These are phyloP conservation scores for Neuroterus valhalla DNA, from an alignment of 1,140 invertebrate species.

Conservation along the genomic window DNA sequence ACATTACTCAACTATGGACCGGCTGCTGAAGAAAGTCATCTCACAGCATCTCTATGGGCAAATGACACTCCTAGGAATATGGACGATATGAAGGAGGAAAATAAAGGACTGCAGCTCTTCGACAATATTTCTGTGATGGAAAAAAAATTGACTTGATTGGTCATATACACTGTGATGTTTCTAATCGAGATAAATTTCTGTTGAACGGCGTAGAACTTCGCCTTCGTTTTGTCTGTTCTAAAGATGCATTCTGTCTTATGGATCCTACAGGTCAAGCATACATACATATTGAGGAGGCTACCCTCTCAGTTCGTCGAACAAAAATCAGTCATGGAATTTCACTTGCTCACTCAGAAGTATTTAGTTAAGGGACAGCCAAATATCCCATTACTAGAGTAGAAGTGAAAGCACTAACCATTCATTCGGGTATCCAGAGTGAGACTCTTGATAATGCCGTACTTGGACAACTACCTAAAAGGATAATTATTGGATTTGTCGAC, in stretches of 20 bases:
- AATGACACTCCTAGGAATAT: too few species aligned
- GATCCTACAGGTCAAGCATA: neutral
- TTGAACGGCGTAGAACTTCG: slow-evolving; percentile 67
- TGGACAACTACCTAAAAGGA: too few species aligned
- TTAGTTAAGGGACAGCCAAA: neutral
- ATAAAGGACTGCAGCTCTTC: too few species aligned
- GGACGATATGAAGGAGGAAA: too few species aligned
- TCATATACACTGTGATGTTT: slow-evolving; percentile 47
- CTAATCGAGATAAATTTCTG: slow-evolving; percentile 68
- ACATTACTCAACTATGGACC: too few species aligned
- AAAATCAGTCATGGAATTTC: slow-evolving; percentile 41
- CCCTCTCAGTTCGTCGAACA: slow-evolving; percentile 57
- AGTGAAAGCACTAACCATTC: slow-evolving; percentile 30
- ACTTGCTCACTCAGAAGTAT: slow-evolving; percentile 35
- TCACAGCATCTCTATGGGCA: too few species aligned
- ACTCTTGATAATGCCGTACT: too few species aligned
- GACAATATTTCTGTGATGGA: too few species aligned
- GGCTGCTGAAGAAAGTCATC: too few species aligned
- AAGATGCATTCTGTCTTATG: slow-evolving; percentile 65
- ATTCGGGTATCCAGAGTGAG: neutral
- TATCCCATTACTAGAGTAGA: slow-evolving; percentile 9
- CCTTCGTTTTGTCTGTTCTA: slow-evolving; percentile 61
- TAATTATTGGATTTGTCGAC: too few species aligned
- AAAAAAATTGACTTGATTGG: slow-evolving; percentile 25
- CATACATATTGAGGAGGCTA: slow-evolving; percentile 56